Conservation (phyloP, 1,140 invertebrate species). For the Drosophila ohnishii region DNA sequence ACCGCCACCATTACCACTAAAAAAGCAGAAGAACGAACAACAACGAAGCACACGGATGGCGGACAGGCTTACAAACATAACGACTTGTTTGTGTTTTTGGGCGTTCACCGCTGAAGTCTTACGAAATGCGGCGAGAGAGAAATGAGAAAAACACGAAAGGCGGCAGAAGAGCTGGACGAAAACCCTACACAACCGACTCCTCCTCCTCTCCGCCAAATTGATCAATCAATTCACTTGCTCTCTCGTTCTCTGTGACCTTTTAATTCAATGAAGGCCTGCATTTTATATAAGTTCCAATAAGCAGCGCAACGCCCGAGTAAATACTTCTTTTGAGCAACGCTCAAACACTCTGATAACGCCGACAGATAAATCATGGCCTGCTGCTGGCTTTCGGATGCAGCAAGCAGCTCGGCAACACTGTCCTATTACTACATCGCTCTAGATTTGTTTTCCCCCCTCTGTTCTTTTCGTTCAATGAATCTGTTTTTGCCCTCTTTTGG, state of each 20-base stretch:
- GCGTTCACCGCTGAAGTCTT: constrained; percentile 47
- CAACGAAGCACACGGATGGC: not conserved
- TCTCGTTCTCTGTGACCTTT: constrained; percentile 52
- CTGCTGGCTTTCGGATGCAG: constrained; percentile 2
- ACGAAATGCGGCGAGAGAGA: constrained; percentile 42
- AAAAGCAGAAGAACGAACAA: constrained; percentile 13
- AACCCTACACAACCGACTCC: constrained; percentile 27
- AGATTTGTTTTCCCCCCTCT: constrained; percentile 34
- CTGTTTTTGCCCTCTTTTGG: constrained; percentile 32
- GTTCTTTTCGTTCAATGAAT: constrained; percentile 54
- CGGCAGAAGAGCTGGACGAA: constrained; percentile 21
- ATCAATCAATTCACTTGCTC: constrained; percentile 62
- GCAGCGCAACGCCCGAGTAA: not conserved
- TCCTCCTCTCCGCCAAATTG: constrained; percentile 31
- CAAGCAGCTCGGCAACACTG: constrained; percentile 59
- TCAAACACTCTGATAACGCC: constrained; percentile 33
- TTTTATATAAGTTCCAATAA: constrained; percentile 51
- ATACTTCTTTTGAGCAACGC: constrained; percentile 10
- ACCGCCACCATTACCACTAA: not conserved
- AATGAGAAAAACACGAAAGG: constrained; percentile 26
- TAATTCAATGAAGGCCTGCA: constrained; percentile 43
- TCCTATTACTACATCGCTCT: constrained; percentile 60
- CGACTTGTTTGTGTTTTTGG: constrained; percentile 50
- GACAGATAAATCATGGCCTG: constrained; percentile 21
- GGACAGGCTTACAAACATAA: constrained; percentile 24